A percentile compares a stretch with the other conserved stretches of the same genome.
phyloP scores from a whole-genome alignment of 2,113 vertebrate species.

The Hydropotes inermis region DNA sequence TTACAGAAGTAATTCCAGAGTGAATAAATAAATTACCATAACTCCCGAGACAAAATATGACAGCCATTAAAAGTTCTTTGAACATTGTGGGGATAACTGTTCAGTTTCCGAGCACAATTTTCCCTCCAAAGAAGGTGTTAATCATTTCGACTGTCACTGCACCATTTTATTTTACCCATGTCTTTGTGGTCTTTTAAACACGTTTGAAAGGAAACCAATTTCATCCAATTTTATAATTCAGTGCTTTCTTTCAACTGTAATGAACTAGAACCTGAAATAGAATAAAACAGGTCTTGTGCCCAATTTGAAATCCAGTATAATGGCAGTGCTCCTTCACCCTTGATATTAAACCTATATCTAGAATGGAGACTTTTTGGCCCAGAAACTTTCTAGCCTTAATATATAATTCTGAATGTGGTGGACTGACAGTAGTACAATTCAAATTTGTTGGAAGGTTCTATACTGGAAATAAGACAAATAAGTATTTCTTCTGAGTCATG shows the following conservation, averaged over 20 bases:
- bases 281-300: background rate
- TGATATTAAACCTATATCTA: background rate
- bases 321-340: background rate
- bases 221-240: background rate
- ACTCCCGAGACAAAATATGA: conserved; percentile 41
- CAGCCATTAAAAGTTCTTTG: conserved; percentile 32
- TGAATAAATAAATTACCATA: conserved; percentile 38
- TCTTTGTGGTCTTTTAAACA: conserved; percentile 13
- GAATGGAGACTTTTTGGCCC: background rate
- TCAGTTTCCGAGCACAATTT: background rate
- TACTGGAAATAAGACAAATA: background rate
- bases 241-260: background rate
- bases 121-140: background rate
- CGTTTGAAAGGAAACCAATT: background rate
- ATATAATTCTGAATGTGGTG: background rate
- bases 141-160: background rate
- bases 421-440: background rate
- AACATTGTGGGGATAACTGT: background rate
- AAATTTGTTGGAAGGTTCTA: background rate
- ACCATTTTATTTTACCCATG: background rate
- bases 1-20: background rate
- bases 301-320: background rate
- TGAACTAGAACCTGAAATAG: background rate
- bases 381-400: background rate
- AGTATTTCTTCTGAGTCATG: background rate